phyloP scores from a whole-genome alignment of 2,797 vertebrate genomes.

The Pantherophis alleghaniensis region DNA sequence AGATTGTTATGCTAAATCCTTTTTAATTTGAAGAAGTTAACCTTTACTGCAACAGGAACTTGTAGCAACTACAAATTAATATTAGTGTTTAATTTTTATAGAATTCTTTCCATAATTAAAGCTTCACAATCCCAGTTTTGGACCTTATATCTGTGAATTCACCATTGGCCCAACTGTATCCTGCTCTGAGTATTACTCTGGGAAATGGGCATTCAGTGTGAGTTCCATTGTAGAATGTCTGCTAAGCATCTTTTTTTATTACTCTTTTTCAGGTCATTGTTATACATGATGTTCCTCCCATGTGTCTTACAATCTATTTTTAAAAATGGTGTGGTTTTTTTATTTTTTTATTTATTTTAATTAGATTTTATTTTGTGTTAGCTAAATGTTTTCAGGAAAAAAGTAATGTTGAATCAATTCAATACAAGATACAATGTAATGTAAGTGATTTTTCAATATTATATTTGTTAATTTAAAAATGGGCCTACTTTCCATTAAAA shows the following conservation, averaged over 20 bases:
- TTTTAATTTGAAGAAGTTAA: conserved; percentile 62
- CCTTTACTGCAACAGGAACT: conserved; percentile 41
- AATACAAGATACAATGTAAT: neutral
- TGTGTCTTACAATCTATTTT: neutral
- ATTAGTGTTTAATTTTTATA: conserved; percentile 49
- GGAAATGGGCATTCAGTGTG: neutral
- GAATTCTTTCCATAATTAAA: conserved; percentile 59
- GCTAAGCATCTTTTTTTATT: neutral
- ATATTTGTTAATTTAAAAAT: neutral
- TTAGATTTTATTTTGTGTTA: neutral
- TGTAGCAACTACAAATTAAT: conserved; percentile 48
- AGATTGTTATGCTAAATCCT: conserved; percentile 48
- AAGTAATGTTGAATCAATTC: neutral
- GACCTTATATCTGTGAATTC: neutral
- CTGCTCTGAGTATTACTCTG: neutral
- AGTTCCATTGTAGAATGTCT: neutral
- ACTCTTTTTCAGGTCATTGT: neutral
- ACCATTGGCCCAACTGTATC: neutral
- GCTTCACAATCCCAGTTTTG: conserved; percentile 41
- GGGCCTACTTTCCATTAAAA: conserved; percentile 21
- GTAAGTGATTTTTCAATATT: neutral
- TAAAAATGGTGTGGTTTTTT: neutral
- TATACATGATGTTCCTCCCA: neutral
- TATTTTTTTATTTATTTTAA: neutral
- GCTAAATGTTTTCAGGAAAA: neutral